Base-by-base conservation (phyloP, 2,797 vertebrate genomes). In the Rhynchotus rufescens region DNA sequence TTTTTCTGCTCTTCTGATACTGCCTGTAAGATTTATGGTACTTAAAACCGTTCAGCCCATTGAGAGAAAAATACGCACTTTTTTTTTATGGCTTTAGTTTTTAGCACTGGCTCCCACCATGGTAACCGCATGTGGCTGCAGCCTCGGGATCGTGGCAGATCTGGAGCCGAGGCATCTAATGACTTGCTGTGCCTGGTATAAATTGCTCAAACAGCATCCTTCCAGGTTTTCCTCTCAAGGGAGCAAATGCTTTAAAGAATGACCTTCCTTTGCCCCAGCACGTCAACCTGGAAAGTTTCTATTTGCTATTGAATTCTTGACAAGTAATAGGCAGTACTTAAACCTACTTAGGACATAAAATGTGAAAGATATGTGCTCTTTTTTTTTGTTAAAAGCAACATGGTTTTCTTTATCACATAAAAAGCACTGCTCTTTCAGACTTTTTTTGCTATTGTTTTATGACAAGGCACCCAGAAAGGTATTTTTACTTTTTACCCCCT, bases 201-300 rank as follows among this genome's bases (percentile, higher is more conserved):
- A 96, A 95, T 97, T 95, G 94, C 94, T 95, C 94, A 90, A 96
- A 97, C 86, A 96, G 95, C 94, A 89, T 97, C 95, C 85, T 96
- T 96, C 97, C 93, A 94, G 94, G 92, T 95, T 97, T 96, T 96
- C 89, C 94, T 97, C 96, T 93, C 95, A 91, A 94, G 96, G 95
- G 96, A 96, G 67, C 47, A 94, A 93, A 83, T 87, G 92, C 94
- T 96, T 95, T 96, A 95, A 94, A 96, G 88, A 92, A 88, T 97
- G 96, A 97, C 96, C 96, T 96, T 95, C 32, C 47, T 90, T 73
- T 96, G 96, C 94, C 96, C 95, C 89, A 90, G 89, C 86, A 93
- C 4, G 9, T 97, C 96, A 97, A 71, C 88, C 89, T 96, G 94
- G 92, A 95, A 96, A 96, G 91, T 94, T 96, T 96, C 96, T 93